These are phyloP conservation scores for Sinonovacula constricta DNA, from an alignment of 1,140 invertebrate genomes.

Conservation along the genomic window DNA sequence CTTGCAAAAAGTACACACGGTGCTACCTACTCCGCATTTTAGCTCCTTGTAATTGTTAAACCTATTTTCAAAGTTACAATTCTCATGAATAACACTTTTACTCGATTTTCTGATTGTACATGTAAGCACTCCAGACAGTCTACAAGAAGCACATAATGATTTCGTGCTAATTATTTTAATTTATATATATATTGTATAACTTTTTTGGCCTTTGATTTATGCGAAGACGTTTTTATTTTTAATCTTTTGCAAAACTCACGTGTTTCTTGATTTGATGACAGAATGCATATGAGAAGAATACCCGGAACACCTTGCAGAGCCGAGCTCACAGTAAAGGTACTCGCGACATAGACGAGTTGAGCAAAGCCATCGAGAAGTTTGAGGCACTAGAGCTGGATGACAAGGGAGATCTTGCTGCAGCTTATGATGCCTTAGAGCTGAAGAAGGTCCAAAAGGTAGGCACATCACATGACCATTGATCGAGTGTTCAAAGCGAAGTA, in stretches of 20 bases:
- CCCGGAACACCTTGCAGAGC: slow-evolving; percentile 16
- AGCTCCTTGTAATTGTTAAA: too few relatives aligned
- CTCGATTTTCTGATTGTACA: too few relatives aligned
- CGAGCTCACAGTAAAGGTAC: slow-evolving; percentile 39
- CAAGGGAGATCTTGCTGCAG: slow-evolving; percentile 58
- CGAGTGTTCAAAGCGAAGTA: not conserved
- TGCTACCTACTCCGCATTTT: too few relatives aligned
- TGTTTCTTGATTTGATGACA: too few relatives aligned
- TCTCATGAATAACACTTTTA: not conserved
- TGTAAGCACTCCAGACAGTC: too few relatives aligned
- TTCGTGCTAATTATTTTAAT: too few relatives aligned
- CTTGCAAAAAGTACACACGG: too few relatives aligned
- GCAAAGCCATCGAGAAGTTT: slow-evolving; percentile 55
- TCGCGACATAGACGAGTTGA: slow-evolving; percentile 54
- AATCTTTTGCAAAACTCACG: too few relatives aligned
- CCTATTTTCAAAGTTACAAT: not conserved
- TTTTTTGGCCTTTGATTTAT: too few relatives aligned
- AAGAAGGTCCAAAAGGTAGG: slow-evolving; percentile 37
- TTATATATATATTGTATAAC: too few relatives aligned
- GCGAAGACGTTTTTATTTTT: too few relatives aligned
- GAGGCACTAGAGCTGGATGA: slow-evolving; percentile 58
- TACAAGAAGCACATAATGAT: too few relatives aligned
- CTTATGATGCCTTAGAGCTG: slow-evolving; percentile 54
- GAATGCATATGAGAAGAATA: slow-evolving; percentile 52
- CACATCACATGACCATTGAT: not conserved